phyloP scores from a whole-genome alignment of 2,888 invertebrate genomes.

The Embidobia sp. region DNA sequence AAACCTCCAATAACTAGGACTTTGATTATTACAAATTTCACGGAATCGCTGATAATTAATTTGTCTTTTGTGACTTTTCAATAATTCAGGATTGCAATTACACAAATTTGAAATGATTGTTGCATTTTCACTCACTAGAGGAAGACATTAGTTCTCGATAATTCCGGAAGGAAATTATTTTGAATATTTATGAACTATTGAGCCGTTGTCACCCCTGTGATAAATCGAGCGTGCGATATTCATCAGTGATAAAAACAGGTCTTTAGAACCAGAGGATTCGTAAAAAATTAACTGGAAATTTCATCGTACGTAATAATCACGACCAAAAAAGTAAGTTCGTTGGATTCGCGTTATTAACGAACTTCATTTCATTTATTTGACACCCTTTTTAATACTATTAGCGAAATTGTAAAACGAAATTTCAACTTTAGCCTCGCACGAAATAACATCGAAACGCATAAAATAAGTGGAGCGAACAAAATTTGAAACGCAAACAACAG shows the following conservation, averaged over 20 bases:
- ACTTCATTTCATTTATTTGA: too few species aligned
- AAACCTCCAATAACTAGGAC: too few species aligned
- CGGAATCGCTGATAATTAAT: too few species aligned
- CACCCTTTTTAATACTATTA: too few species aligned
- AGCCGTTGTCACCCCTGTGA: slow-evolving; percentile 6
- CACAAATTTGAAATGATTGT: too few species aligned
- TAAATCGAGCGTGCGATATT: not conserved
- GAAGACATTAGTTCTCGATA: slow-evolving; percentile 13
- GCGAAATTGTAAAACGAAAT: too few species aligned
- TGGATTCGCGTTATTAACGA: too few species aligned
- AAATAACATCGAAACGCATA: slow-evolving; percentile 1
- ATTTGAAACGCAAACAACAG: slow-evolving; percentile 8
- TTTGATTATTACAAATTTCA: too few species aligned
- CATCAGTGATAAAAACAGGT: not conserved
- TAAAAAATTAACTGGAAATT: not conserved
- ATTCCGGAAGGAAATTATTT: slow-evolving; percentile 5
- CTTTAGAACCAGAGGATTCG: not conserved
- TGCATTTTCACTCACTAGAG: slow-evolving; percentile 10
- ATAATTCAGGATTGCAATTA: too few species aligned
- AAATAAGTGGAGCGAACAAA: slow-evolving; percentile 13
- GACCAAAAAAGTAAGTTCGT: not conserved
- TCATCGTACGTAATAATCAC: not conserved
- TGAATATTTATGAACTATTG: slow-evolving; percentile 26
- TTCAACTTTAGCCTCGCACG: slow-evolving; percentile 4
- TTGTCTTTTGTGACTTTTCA: too few species aligned